Conservation (phyloP, 2,797 vertebrate genomes). For the Sciurus vulgaris region DNA sequence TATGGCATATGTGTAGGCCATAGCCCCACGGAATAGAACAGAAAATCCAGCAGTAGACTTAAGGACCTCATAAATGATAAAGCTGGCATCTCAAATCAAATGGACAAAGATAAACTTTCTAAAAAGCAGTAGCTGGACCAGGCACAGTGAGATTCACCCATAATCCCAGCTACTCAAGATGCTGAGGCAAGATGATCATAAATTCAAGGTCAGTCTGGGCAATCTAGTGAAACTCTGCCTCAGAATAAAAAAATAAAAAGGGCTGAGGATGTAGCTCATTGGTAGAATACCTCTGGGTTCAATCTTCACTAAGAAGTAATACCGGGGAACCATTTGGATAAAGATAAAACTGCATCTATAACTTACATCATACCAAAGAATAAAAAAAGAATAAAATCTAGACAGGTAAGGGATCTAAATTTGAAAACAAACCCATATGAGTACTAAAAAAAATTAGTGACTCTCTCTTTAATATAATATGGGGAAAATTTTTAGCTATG, state of each 20-base stretch:
- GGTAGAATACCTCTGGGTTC: no score
- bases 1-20: neutral
- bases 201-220: no score
- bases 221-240: no score
- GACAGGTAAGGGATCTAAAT: neutral
- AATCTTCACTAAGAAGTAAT: neutral
- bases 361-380: neutral
- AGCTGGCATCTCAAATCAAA: neutral
- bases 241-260: no score
- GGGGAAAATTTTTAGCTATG: neutral
- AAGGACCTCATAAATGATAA: neutral
- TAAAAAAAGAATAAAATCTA: neutral
- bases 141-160: no score
- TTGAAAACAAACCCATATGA: neutral
- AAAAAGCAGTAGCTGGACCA: neutral
- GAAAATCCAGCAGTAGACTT: neutral
- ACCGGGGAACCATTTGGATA: neutral
- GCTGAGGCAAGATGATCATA: no score
- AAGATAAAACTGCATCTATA: neutral
- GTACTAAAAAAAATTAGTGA: neutral
- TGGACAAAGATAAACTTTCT: neutral
- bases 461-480: neutral
- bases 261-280: no score
- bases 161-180: no score
- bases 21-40: neutral